Evolutionary conservation across 2,113 vertebrate genomes (phyloP).

Genomic region (Motacilla alba): DNA sequence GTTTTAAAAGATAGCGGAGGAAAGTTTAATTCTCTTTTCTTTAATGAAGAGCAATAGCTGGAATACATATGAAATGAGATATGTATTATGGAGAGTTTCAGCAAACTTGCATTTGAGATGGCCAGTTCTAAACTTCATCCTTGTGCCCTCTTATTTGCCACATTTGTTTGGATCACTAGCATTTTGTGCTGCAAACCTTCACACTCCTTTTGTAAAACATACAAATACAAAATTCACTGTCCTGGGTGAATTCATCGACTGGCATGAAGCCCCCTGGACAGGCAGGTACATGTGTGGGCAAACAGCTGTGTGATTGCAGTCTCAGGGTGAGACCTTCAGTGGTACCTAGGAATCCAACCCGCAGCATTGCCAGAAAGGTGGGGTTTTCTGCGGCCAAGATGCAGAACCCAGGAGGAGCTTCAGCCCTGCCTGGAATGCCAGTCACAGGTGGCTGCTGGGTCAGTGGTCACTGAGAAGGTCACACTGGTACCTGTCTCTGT

Average conservation of each 20-base stretch:
- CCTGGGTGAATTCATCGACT: neutral
- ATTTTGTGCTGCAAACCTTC: neutral
- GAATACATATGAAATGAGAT: neutral
- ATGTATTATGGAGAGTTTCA: neutral
- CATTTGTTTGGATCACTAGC: neutral
- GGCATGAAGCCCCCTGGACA: neutral
- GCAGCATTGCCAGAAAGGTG: neutral
- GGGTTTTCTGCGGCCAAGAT: neutral
- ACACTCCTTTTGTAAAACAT: neutral
- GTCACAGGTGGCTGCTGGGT: neutral
- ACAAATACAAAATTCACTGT: neutral
- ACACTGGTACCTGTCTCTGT: neutral
- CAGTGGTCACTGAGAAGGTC: neutral
- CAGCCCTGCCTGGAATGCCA: neutral
- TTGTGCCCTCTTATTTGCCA: neutral
- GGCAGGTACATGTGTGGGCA: neutral
- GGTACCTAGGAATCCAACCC: neutral
- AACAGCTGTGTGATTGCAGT: neutral
- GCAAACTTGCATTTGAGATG: neutral
- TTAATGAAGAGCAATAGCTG: neutral
- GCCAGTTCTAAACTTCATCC: neutral
- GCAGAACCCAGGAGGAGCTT: neutral
- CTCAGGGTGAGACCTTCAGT: fast-evolving
- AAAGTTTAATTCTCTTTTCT: neutral
- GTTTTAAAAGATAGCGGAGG: neutral